Conservation (phyloP, 2,888 invertebrate genomes). For the Tromatobia lineatoria region DNA sequence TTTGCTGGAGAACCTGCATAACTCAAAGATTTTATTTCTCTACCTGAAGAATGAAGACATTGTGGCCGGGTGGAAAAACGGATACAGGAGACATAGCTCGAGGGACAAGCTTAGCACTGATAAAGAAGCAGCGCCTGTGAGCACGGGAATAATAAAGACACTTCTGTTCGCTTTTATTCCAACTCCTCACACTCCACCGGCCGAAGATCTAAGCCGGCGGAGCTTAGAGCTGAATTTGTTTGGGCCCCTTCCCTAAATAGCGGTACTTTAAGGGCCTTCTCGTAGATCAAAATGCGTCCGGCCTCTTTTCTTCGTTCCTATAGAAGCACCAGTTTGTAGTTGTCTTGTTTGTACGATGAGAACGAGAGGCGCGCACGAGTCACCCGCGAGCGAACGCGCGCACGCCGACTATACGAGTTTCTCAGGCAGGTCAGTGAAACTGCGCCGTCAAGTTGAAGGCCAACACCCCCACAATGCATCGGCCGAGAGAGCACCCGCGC, state of each 20-base stretch:
- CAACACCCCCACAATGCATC: constrained; percentile 86
- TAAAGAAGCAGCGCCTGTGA: constrained; percentile 11
- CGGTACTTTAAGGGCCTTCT: constrained; percentile 43
- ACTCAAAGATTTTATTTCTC: background rate
- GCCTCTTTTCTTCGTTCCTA: background rate
- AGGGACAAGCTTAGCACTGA: constrained; percentile 4
- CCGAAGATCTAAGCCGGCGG: constrained; percentile 8
- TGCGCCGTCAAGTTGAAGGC: constrained; percentile 86
- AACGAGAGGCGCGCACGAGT: constrained; percentile 69
- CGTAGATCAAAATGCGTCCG: background rate
- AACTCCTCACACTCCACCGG: background rate
- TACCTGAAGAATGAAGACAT: constrained; percentile 39
- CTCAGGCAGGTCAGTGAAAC: constrained; percentile 86
- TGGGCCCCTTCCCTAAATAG: constrained; percentile 47
- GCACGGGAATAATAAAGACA: constrained; percentile 39
- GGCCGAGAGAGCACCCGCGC: constrained; percentile 76
- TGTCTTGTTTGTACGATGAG: constrained; percentile 19
- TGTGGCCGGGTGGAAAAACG: background rate
- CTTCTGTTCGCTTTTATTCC: background rate
- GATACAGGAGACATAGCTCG: background rate
- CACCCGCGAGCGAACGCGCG: constrained; percentile 79
- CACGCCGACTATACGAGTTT: constrained; percentile 82
- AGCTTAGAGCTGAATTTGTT: constrained; percentile 51
- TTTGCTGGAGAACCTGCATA: background rate
- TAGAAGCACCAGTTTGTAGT: background rate